A percentile compares a stretch with the other conserved stretches of the same genome.
phyloP scores from a whole-genome alignment of 2,797 vertebrate genomes.

The Chiloscyllium punctatum region DNA sequence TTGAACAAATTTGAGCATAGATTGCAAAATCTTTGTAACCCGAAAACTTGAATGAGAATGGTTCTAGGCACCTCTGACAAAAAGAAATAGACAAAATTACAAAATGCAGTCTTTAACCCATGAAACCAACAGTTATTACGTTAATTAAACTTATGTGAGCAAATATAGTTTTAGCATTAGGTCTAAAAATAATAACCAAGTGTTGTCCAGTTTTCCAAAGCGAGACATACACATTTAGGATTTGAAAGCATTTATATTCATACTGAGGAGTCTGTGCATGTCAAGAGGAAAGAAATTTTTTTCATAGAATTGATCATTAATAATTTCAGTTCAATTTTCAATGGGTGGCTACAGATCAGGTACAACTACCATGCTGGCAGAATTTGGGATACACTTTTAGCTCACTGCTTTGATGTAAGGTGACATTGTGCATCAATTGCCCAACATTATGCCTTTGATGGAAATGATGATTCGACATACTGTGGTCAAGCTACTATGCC shows the following conservation, averaged over 20 bases:
- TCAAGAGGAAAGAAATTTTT: too few relatives aligned
- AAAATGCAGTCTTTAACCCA: not conserved
- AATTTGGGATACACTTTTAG: not conserved
- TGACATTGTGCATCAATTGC: not conserved
- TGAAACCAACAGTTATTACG: not conserved
- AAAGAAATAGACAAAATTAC: not conserved
- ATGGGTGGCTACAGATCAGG: not conserved
- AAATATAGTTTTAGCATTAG: not conserved
- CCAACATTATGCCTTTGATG: not conserved
- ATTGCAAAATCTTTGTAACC: conserved; percentile 38
- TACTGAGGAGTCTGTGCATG: not conserved
- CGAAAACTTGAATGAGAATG: conserved; percentile 48
- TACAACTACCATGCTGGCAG: not conserved
- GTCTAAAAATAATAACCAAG: not conserved
- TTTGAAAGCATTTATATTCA: not conserved
- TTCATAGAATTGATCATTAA: not conserved
- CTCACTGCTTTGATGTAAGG: not conserved
- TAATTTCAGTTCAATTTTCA: not conserved
- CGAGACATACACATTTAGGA: not conserved
- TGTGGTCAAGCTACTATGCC: not conserved
- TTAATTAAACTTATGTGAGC: not conserved
- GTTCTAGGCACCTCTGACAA: conserved; percentile 51
- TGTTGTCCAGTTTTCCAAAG: not conserved
- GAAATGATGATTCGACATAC: not conserved
- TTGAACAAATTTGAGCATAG: conserved; percentile 44